phyloP scores from a whole-genome alignment of 2,888 invertebrate species.

The Liopterus haemorrhoidalis region DNA sequence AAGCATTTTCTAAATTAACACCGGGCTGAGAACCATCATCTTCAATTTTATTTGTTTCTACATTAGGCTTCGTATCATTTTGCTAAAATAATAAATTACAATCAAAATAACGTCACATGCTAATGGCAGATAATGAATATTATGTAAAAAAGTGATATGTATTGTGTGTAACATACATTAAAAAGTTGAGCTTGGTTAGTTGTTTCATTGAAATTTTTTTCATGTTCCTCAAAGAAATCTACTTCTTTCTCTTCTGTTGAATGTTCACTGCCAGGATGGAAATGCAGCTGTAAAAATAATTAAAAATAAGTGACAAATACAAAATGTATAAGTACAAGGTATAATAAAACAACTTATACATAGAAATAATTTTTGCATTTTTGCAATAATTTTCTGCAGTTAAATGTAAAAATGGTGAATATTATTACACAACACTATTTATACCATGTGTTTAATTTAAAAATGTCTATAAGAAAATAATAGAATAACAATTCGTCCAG shows the following conservation, averaged over 20 bases:
- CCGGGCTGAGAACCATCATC: slow-evolving; percentile 38
- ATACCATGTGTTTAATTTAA: too few species aligned
- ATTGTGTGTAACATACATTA: slow-evolving; percentile 29
- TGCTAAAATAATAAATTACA: slow-evolving; percentile 5
- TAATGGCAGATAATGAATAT: neutral
- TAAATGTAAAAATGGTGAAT: too few species aligned
- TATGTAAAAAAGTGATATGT: slow-evolving; percentile 7
- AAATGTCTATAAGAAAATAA: too few species aligned
- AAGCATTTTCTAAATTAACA: slow-evolving; percentile 40
- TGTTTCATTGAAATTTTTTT: slow-evolving; percentile 39
- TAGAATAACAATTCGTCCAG: too few species aligned
- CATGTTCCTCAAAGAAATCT: slow-evolving; percentile 88
- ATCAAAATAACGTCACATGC: slow-evolving; percentile 1
- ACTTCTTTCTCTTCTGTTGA: slow-evolving; percentile 63
- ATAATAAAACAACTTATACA: too few species aligned
- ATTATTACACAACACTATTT: too few species aligned
- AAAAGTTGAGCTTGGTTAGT: slow-evolving; percentile 26
- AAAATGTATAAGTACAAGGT: slow-evolving; percentile 6
- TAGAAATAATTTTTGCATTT: too few species aligned
- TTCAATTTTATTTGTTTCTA: slow-evolving; percentile 30
- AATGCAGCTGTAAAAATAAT: slow-evolving; percentile 58
- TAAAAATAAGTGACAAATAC: too few species aligned
- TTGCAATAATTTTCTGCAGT: too few species aligned
- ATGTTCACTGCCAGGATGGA: slow-evolving; percentile 60
- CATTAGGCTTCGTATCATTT: slow-evolving; percentile 19